phyloP scores from a whole-genome alignment of 2,888 invertebrate species.

The Cryptocheilus praepositus region DNA sequence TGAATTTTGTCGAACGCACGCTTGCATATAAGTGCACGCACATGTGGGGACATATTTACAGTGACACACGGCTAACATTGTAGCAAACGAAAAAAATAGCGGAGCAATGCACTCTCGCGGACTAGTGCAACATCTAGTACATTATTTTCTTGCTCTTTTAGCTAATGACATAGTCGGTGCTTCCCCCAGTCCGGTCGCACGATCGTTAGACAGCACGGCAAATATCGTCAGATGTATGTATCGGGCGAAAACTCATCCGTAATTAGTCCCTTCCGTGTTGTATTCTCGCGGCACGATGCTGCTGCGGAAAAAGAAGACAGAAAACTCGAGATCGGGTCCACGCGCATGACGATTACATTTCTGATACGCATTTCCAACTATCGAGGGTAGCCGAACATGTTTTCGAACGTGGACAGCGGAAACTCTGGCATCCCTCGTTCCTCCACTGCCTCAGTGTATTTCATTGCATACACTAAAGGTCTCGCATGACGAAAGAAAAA shows the following conservation, averaged over 20 bases:
- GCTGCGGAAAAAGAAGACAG: constrained; percentile 7
- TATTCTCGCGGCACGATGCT: not conserved
- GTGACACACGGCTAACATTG: too few species aligned
- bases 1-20: not conserved
- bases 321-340: not conserved
- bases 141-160: constrained; percentile 14
- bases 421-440: constrained; percentile 3
- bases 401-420: constrained; percentile 21
- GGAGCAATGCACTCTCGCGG: constrained; percentile 11
- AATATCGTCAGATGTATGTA: constrained; percentile 22
- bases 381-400: too few species aligned
- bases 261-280: constrained; percentile 24
- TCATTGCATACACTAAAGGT: too few species aligned
- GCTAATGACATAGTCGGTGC: constrained; percentile 17
- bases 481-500: too few species aligned
- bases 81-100: not conserved
- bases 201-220: constrained; percentile 10
- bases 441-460: not conserved
- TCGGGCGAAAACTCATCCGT: constrained; percentile 18
- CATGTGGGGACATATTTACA: not conserved
- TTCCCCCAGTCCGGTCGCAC: constrained; percentile 6
- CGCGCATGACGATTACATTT: constrained; percentile 9
- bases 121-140: constrained; percentile 19
- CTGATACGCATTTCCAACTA: constrained; percentile 2
- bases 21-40: too few species aligned